Conservation (phyloP, 2,113 vertebrate species). For the Calonectris borealis region DNA sequence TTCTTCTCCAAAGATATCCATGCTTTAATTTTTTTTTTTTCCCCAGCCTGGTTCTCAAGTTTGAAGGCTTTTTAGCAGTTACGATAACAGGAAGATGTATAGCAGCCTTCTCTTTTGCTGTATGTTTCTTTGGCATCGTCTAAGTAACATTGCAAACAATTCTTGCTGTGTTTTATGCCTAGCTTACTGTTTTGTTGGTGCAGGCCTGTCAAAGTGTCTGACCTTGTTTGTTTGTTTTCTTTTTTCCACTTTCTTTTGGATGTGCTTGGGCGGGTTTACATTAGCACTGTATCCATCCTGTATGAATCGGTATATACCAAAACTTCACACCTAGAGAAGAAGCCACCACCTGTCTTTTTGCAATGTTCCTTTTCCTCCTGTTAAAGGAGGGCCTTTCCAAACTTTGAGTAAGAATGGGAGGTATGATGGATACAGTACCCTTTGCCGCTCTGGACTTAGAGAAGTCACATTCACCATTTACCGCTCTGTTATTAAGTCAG, state of each 20-base stretch:
- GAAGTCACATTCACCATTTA: background rate
- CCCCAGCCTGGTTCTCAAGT: background rate
- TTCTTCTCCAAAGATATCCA: background rate
- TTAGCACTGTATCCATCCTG: background rate
- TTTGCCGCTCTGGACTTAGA: background rate
- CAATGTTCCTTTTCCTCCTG: background rate
- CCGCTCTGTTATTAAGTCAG: background rate
- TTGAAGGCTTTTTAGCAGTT: background rate
- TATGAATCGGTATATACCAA: background rate
- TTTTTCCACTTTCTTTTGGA: background rate
- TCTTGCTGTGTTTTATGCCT: background rate
- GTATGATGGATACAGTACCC: background rate
- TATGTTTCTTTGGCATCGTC: background rate
- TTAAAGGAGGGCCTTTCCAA: background rate
- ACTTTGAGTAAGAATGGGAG: background rate
- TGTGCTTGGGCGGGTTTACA: background rate
- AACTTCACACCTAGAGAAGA: background rate
- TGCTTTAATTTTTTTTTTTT: background rate
- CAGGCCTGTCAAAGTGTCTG: background rate
- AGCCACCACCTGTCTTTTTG: background rate
- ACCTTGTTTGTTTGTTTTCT: background rate
- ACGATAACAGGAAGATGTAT: background rate
- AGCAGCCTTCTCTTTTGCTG: background rate
- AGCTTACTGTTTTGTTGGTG: background rate
- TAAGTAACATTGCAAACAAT: background rate